Conservation (phyloP, 2,113 vertebrate genomes). For the Gymnocephalus cernua region DNA sequence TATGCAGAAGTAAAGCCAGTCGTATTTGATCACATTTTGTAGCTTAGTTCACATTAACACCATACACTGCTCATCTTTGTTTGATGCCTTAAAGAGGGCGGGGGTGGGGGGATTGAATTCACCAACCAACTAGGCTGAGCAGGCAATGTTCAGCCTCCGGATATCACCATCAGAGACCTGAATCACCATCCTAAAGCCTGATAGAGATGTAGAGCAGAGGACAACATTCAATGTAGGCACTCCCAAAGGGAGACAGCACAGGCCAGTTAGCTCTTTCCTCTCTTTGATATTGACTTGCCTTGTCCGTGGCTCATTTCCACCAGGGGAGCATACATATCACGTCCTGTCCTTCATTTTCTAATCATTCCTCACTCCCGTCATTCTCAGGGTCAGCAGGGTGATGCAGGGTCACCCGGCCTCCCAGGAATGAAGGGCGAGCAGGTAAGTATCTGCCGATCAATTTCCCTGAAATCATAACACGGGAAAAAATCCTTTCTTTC, state of each 20-base stretch:
- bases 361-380: slow-evolving; percentile 33
- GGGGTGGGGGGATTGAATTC: neutral
- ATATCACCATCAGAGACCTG: slow-evolving; percentile 8
- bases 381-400: slow-evolving; percentile 93
- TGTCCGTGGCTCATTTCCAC: slow-evolving; percentile 52
- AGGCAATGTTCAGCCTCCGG: neutral
- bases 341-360: slow-evolving; percentile 46
- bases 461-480: slow-evolving; percentile 11
- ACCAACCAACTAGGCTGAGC: neutral
- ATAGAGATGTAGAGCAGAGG: slow-evolving; percentile 27
- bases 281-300: slow-evolving; percentile 50
- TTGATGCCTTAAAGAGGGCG: neutral
- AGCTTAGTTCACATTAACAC: neutral
- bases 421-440: slow-evolving; percentile 91
- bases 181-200: slow-evolving; percentile 14
- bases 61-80: neutral
- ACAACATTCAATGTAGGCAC: slow-evolving; percentile 32
- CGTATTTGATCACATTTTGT: neutral
- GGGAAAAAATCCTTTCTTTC: slow-evolving; percentile 28
- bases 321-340: slow-evolving; percentile 20
- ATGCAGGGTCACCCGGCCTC: slow-evolving; percentile 86
- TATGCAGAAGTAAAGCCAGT: neutral
- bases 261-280: slow-evolving; percentile 40
- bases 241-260: neutral
- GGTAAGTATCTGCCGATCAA: slow-evolving; percentile 80